Evolutionary conservation across 1,140 invertebrate genomes (phyloP).

Genomic region (Aethina tumida): DNA sequence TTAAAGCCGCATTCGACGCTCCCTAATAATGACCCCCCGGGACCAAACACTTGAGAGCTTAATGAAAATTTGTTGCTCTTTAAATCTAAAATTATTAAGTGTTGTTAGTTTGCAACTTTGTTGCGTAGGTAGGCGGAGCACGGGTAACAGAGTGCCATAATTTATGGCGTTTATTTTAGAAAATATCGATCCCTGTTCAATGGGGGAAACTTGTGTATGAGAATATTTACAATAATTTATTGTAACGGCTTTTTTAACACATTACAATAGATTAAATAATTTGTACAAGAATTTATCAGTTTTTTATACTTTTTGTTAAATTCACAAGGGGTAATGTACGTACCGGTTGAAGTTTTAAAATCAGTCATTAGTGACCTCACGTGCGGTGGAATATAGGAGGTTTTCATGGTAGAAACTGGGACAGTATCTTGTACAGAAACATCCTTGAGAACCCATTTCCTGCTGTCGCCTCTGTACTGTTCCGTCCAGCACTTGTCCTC

Average conservation of each 20-base stretch:
- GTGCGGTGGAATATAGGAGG: slow-evolving; percentile 8
- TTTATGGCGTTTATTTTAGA: neutral
- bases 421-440: slow-evolving; percentile 7
- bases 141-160: neutral
- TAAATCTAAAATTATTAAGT: slow-evolving; percentile 4
- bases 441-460: slow-evolving; percentile 14
- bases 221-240: neutral
- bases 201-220: neutral
- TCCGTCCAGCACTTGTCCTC: slow-evolving; percentile 13
- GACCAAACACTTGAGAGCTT: slow-evolving; percentile 1
- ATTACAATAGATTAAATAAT: neutral
- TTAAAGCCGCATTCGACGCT: neutral
- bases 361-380: too few relatives aligned
- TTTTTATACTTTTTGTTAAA: neutral
- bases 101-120: neutral
- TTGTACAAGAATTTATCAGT: neutral
- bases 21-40: slow-evolving; percentile 2
- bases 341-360: neutral
- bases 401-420: slow-evolving; percentile 11
- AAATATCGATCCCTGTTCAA: neutral
- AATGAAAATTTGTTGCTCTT: slow-evolving; percentile 4
- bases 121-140: neutral
- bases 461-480: slow-evolving; percentile 11
- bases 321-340: neutral
- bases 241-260: neutral